These are phyloP conservation scores for Bellardia bayeri DNA, from an alignment of 2,888 invertebrate genomes.

Conservation along the genomic window DNA sequence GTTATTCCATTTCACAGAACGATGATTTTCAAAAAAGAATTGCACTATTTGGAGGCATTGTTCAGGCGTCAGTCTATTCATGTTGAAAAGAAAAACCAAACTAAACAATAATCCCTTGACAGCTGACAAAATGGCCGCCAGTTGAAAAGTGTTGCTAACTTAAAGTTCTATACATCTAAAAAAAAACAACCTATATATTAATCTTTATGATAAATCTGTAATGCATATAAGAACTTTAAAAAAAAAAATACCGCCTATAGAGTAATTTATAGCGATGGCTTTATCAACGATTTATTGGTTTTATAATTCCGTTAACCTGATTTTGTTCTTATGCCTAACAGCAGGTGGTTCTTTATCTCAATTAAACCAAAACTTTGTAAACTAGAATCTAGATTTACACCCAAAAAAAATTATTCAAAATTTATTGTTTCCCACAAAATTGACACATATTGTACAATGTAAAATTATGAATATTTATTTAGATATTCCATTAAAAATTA, in stretches of 20 bases:
- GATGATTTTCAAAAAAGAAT: no score
- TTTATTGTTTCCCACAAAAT: neutral
- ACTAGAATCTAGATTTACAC: neutral
- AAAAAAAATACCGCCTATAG: neutral
- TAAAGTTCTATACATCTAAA: no score
- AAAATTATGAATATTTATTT: slow-evolving; percentile 13
- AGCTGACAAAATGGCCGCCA: no score
- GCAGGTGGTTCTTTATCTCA: slow-evolving; percentile 1
- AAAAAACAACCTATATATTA: no score
- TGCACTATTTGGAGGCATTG: no score
- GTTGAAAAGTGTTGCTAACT: no score
- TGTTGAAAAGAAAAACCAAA: no score
- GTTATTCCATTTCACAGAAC: no score
- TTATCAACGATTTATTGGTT: neutral
- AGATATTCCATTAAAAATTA: neutral
- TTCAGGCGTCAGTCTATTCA: no score
- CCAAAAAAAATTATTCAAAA: neutral
- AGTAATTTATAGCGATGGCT: neutral
- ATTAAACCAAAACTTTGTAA: neutral
- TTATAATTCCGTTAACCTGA: neutral
- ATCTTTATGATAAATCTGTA: no score
- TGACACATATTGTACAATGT: neutral
- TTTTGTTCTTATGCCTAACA: slow-evolving; percentile 3
- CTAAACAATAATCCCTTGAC: no score
- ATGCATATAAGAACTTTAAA: no score